A percentile compares a stretch with the other conserved stretches of the same genome.
Evolutionary conservation across 2,797 vertebrate species (phyloP).

Genomic region (Lutjanus campechanus): DNA sequence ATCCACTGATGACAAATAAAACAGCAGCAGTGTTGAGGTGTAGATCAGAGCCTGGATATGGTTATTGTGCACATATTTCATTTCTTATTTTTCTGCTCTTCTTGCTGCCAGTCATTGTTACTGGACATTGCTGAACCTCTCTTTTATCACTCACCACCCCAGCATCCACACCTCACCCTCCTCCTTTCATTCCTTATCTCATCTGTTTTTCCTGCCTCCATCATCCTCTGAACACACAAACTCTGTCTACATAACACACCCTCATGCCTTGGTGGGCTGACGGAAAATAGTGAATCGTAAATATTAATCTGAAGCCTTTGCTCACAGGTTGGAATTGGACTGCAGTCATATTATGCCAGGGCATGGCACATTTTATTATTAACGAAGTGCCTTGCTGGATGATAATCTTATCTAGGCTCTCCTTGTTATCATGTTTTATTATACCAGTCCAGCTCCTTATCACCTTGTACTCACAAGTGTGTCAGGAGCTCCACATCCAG

Average conservation of each 20-base stretch:
- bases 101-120: conserved; percentile 11
- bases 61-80: not conserved
- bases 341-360: not conserved
- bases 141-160: not conserved
- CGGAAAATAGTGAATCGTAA: not conserved
- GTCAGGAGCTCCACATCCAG: conserved; percentile 13
- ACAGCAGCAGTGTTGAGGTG: not conserved
- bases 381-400: conserved; percentile 26
- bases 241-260: not conserved
- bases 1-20: not conserved
- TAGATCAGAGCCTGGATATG: not conserved
- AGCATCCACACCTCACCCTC: not conserved
- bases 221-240: not conserved
- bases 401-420: conserved; percentile 46
- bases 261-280: not conserved
- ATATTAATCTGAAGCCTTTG: conserved; percentile 25
- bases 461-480: conserved; percentile 12
- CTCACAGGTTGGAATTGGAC: conserved; percentile 13
- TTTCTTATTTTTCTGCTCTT: not conserved
- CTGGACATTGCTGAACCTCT: not conserved
- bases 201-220: not conserved
- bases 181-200: conserved; percentile 26
- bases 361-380: conserved; percentile 22
- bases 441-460: conserved; percentile 42
- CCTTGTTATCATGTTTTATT: conserved; percentile 36